Evolutionary conservation across 2,113 vertebrate genomes (phyloP).

Genomic region (Colius striatus): DNA sequence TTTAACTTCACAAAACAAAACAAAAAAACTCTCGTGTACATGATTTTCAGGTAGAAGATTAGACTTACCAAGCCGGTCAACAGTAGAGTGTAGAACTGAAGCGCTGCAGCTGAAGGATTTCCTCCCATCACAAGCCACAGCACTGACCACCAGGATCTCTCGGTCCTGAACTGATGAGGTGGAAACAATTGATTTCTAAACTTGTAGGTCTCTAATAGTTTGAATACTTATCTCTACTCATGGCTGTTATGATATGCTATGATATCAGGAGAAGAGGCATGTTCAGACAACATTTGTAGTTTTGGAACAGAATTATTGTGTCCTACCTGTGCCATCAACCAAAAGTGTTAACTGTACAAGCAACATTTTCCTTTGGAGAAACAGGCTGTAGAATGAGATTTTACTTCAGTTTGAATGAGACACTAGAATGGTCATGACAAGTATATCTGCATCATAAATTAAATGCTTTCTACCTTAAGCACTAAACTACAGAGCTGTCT

Average conservation of each 20-base stretch:
- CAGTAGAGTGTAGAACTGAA: background rate
- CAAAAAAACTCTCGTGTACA: background rate
- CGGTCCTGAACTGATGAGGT: accelerated
- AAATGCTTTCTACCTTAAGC: background rate
- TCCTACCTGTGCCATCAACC: background rate
- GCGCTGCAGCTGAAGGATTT: background rate
- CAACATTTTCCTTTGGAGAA: background rate
- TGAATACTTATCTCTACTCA: background rate
- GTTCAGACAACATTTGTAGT: background rate
- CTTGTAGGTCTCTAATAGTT: background rate
- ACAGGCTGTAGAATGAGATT: background rate
- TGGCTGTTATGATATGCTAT: background rate
- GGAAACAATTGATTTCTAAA: background rate
- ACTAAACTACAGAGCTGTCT: background rate
- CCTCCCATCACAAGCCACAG: background rate
- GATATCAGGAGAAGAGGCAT: background rate
- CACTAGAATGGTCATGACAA: background rate
- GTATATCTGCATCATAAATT: background rate
- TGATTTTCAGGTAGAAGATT: background rate
- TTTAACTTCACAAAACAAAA: background rate
- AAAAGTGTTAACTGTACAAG: background rate
- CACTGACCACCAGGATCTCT: background rate
- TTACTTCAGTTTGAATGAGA: background rate
- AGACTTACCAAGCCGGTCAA: background rate
- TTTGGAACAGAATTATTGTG: background rate